Evolutionary conservation across 2,113 vertebrate genomes (phyloP).

Genomic region (Mirza zaza): DNA sequence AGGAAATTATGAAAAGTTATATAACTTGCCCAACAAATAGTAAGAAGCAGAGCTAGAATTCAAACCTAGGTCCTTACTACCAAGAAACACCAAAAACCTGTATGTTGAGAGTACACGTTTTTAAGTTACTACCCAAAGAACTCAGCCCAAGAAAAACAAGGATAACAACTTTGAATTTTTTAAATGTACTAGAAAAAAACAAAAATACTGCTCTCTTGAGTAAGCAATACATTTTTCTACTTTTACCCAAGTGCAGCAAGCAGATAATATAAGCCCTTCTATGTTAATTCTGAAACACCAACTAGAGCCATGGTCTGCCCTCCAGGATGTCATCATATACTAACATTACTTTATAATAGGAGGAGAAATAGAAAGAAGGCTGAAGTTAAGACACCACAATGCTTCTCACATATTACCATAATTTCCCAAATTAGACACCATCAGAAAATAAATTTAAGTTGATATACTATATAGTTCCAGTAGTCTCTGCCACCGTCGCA

Average conservation of each 20-base stretch:
- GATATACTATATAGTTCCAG: not conserved
- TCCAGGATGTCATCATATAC: not conserved
- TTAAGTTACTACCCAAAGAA: not conserved
- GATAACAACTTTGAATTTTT: not conserved
- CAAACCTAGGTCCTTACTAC: not conserved
- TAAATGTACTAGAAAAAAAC: not conserved
- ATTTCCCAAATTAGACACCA: not conserved
- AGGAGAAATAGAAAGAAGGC: conserved; percentile 5
- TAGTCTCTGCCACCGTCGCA: not conserved
- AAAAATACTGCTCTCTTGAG: not conserved
- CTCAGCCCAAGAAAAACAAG: not conserved
- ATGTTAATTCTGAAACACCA: not conserved
- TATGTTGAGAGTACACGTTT: not conserved
- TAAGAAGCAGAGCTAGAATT: not conserved
- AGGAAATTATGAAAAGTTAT: not conserved
- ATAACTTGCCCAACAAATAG: not conserved
- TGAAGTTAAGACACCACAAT: not conserved
- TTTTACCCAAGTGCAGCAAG: conserved; percentile 18
- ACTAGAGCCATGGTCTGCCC: not conserved
- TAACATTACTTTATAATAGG: conserved; percentile 14
- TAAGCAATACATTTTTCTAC: not conserved
- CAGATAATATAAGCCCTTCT: not conserved
- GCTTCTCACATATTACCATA: not conserved
- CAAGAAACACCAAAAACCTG: not conserved
- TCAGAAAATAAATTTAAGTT: not conserved